Evolutionary conservation across 2,888 invertebrate species (phyloP).

Genomic region (Epinotia bilunana): DNA sequence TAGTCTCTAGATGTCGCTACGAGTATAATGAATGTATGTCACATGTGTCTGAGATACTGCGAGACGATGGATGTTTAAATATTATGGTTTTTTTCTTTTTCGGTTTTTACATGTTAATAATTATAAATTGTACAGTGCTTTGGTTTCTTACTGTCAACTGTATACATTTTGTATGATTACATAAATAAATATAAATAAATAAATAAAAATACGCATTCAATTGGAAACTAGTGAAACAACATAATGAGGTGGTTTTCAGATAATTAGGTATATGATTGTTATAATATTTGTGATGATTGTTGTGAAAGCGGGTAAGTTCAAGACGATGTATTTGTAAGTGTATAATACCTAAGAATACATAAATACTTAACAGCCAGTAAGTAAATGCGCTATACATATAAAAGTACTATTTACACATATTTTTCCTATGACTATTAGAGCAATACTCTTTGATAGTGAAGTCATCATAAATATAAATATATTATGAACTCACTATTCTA

Average conservation of each 20-base stretch:
- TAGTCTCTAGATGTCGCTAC: not conserved
- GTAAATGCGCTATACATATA: constrained; percentile 80
- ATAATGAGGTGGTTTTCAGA: not conserved
- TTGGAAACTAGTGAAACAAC: not conserved
- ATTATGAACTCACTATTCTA: constrained; percentile 59
- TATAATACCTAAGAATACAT: constrained; percentile 49
- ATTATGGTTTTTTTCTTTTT: no score
- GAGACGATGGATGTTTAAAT: no score
- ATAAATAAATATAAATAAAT: no score
- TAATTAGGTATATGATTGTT: not conserved
- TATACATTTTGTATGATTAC: no score
- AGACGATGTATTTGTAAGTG: constrained; percentile 6
- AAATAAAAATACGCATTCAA: not conserved
- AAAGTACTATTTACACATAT: constrained; percentile 75
- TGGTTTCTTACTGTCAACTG: no score
- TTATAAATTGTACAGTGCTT: no score
- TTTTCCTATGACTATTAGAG: constrained; percentile 59
- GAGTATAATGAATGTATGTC: no score
- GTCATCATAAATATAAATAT: constrained; percentile 69
- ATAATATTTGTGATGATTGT: not conserved
- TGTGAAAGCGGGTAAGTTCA: not conserved
- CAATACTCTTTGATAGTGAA: constrained; percentile 57
- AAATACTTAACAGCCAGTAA: constrained; percentile 79
- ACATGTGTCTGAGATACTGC: no score
- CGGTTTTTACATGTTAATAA: no score